phyloP scores from a whole-genome alignment of 2,113 vertebrate species.

The Gila orcuttii region DNA sequence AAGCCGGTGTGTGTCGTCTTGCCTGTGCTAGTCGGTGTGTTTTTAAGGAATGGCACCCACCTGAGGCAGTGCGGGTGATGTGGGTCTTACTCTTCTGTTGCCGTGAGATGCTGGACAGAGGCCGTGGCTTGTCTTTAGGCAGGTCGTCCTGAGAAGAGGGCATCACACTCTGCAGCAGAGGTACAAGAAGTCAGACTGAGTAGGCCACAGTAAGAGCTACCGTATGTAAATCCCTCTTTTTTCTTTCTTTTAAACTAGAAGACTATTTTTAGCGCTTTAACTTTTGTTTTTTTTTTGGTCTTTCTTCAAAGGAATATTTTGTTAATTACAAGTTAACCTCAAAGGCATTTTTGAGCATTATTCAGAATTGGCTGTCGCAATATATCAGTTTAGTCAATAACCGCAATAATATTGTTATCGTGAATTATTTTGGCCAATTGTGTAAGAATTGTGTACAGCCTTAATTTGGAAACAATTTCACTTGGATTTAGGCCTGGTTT shows the following conservation, averaged over 20 bases:
- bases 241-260: neutral
- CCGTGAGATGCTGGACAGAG: conserved; percentile 79
- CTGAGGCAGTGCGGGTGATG: conserved; percentile 89
- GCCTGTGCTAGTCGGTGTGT: neutral
- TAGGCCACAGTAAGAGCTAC: neutral
- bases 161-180: conserved; percentile 78
- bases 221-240: neutral
- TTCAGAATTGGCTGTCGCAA: neutral
- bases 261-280: neutral
- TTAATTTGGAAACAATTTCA: neutral
- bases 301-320: neutral
- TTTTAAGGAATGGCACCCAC: conserved; percentile 67
- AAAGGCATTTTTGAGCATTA: neutral
- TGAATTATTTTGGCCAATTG: neutral
- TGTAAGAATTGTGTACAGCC: no score
- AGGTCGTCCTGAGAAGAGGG: conserved; percentile 85
- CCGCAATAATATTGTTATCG: neutral
- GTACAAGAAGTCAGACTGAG: conserved; percentile 39
- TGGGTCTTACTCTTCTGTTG: conserved; percentile 87
- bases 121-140: conserved; percentile 78
- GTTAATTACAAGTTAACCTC: neutral
- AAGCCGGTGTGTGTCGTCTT: neutral
- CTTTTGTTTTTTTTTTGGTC: no score
- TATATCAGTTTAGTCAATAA: neutral
- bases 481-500: no score